Evolutionary conservation across 2,888 invertebrate species (phyloP).

Genomic region (Thecophora atra): DNA sequence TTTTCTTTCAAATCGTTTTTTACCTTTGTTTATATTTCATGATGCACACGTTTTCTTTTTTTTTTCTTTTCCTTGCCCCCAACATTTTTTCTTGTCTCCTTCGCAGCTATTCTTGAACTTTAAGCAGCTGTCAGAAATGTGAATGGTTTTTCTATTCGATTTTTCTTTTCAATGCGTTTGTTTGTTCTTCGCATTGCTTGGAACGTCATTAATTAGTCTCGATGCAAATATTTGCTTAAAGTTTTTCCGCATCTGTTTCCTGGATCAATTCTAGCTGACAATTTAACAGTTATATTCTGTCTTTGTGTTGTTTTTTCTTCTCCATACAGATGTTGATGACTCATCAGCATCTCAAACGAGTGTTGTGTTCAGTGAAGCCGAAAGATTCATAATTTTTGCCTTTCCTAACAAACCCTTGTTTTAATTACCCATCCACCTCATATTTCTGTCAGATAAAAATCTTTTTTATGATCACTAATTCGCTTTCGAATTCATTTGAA

Average conservation of each 20-base stretch:
- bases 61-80: not conserved
- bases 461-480: no score
- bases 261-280: not conserved
- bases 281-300: not conserved
- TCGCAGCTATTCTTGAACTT: not conserved
- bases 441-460: no score
- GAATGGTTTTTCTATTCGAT: not conserved
- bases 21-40: no score
- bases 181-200: constrained; percentile 13
- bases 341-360: no score
- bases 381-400: no score
- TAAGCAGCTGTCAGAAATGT: not conserved
- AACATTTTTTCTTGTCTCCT: not conserved
- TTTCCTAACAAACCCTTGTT: no score
- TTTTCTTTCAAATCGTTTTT: not conserved
- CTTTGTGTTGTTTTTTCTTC: not conserved
- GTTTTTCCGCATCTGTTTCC: not conserved
- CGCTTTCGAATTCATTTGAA: no score
- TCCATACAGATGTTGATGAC: no score
- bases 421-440: no score
- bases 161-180: not conserved
- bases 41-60: no score
- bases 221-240: constrained; percentile 18
- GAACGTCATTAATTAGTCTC: constrained; percentile 15
- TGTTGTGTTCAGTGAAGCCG: no score